These are phyloP conservation scores for Xenus cinereus DNA, from an alignment of 2,113 vertebrate genomes.

Conservation along the genomic window DNA sequence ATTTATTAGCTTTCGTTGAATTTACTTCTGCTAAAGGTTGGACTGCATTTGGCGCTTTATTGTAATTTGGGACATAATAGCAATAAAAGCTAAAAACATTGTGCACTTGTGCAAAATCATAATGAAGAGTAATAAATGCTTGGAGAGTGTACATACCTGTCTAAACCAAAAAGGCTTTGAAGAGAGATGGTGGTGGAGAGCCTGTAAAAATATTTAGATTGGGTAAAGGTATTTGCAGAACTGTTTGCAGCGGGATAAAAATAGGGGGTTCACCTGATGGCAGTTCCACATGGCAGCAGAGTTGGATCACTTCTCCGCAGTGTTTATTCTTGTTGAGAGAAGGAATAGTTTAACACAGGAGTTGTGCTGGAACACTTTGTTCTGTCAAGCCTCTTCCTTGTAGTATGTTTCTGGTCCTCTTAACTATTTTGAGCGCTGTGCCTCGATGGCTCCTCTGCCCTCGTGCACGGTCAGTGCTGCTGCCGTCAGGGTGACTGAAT, in stretches of 20 bases:
- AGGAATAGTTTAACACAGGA: neutral
- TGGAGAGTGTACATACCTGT: neutral
- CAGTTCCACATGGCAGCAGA: neutral
- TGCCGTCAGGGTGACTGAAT: neutral
- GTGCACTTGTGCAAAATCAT: neutral
- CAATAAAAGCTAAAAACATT: neutral
- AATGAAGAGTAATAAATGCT: neutral
- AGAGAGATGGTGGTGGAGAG: neutral
- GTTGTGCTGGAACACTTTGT: constrained; percentile 3
- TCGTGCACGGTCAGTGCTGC: neutral
- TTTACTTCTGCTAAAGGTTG: neutral
- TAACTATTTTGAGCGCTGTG: neutral
- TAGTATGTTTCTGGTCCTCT: neutral
- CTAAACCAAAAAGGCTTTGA: neutral
- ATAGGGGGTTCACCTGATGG: neutral
- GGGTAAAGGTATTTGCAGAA: neutral
- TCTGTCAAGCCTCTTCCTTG: neutral
- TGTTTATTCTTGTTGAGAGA: constrained; percentile 30
- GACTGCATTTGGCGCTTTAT: neutral
- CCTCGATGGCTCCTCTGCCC: neutral
- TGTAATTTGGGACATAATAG: neutral
- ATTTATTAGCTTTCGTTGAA: neutral
- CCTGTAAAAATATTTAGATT: constrained; percentile 26
- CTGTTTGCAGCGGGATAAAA: neutral
- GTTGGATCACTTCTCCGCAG: neutral